Evolutionary conservation across 2,113 vertebrate species (phyloP), one percentile per base, ranked within the genome.

Genomic region (Percopsis transmontana): DNA sequence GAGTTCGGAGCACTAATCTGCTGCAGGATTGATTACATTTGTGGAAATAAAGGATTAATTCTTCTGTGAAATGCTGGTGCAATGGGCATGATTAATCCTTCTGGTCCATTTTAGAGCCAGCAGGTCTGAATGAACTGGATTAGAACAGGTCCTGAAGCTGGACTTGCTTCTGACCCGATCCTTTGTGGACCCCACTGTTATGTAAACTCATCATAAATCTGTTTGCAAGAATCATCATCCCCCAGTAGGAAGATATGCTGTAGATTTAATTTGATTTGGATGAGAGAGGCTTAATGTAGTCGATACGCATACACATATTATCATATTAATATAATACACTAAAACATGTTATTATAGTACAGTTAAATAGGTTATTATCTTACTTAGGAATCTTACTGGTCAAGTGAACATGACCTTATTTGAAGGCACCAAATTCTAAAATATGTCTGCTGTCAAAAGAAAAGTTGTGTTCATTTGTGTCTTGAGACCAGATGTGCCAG

Each of bases 181-280:
- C 57, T 63, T 66, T 41, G 62, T 60, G 65, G 7, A 23, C 18
- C 38, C 60, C 40, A 45, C 65, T 62, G 64, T 91, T 91, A 90
- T 74, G 69, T 91, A 90, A 92, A 88, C 77, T 65, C 41, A 72
- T 76, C 74, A 67, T 58, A 87, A 91, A 91, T 90, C 88, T 83
- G 79, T 89, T 88, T 82, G 76, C 86, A 76, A 90, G 72, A 82
- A 69, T 41, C 61, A 45, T 91, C 88, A 89, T 91, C 87, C 69
- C 53, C 38, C 57, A 21, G 56, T 64, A 5, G 24, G 51, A 70
- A 62, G 54, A 77, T 70, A 66, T 64, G 68, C 76, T 15, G 67
- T 33, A 33, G n/a, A n/a, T n/a, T n/a, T n/a, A n/a, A n/a, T n/a
- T n/a, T n/a, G n/a, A n/a, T n/a, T n/a, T n/a, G n/a, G n/a, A n/a